phyloP scores from a whole-genome alignment of 2,797 vertebrate species.

The Champsocephalus gunnari region DNA sequence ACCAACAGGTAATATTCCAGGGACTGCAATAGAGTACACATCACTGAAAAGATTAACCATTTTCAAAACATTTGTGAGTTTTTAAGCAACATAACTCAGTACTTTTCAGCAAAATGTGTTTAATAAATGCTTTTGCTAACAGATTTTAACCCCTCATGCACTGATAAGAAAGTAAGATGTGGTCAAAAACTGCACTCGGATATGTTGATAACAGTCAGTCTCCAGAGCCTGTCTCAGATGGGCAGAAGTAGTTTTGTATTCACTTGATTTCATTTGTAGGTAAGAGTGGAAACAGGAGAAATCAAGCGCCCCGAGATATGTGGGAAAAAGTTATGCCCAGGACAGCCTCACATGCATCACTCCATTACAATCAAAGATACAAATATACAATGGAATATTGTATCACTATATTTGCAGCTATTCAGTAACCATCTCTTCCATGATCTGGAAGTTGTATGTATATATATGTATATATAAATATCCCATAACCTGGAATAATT shows the following conservation, averaged over 20 bases:
- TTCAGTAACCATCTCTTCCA: slow-evolving; percentile 68
- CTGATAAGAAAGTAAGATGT: slow-evolving; percentile 21
- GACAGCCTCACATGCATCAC: slow-evolving; percentile 63
- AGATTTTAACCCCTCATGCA: slow-evolving; percentile 10
- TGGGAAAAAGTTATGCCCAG: slow-evolving; percentile 52
- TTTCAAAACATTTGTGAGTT: slow-evolving; percentile 14
- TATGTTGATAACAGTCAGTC: slow-evolving; percentile 24
- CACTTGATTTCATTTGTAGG: slow-evolving; percentile 31
- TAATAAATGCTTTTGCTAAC: slow-evolving; percentile 25
- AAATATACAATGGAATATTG: slow-evolving; percentile 68
- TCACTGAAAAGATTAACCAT: slow-evolving; percentile 8
- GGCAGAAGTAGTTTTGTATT: slow-evolving; percentile 6
- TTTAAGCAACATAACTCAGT: neutral
- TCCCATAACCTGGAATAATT: slow-evolving; percentile 71
- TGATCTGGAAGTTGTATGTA: slow-evolving; percentile 70
- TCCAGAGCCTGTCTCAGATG: slow-evolving; percentile 16
- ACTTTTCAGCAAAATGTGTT: slow-evolving; percentile 16
- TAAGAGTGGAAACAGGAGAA: slow-evolving; percentile 10
- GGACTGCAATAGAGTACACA: slow-evolving; percentile 7
- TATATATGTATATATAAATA: slow-evolving; percentile 50
- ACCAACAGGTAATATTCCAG: slow-evolving; percentile 23
- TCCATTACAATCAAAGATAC: slow-evolving; percentile 63
- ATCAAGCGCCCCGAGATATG: slow-evolving; percentile 46
- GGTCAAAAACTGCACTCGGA: slow-evolving; percentile 15
- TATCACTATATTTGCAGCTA: slow-evolving; percentile 72